Conservation (phyloP, 2,888 invertebrate species). For the Drosophila limbata region DNA sequence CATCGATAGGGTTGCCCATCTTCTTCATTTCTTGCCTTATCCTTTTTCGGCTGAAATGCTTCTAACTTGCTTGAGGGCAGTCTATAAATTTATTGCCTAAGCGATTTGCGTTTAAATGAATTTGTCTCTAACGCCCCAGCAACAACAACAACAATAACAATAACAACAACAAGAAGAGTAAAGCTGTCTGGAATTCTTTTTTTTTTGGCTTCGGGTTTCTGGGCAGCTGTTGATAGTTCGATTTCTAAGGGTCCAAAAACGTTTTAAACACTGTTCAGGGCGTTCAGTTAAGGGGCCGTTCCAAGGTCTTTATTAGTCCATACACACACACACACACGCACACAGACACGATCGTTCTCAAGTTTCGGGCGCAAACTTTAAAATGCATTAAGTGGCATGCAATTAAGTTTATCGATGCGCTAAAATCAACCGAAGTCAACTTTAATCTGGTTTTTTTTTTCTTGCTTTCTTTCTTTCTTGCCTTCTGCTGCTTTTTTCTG, state of each 20-base stretch:
- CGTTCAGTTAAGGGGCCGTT: constrained; percentile 28
- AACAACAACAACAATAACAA: constrained; percentile 3
- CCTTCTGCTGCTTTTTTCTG: constrained; percentile 1
- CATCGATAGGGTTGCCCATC: not conserved
- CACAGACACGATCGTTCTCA: constrained; percentile 45
- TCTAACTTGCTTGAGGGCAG: constrained; percentile 58
- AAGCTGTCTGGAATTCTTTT: constrained; percentile 10
- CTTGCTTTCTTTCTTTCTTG: constrained; percentile 1
- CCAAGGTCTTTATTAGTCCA: constrained; percentile 76
- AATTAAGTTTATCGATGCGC: constrained; percentile 78
- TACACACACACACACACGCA: constrained; percentile 13
- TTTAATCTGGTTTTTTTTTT: constrained; percentile 61
- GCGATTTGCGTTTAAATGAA: constrained; percentile 69
- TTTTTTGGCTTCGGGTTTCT: constrained; percentile 30
- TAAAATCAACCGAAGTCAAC: constrained; percentile 70
- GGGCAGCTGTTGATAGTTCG: constrained; percentile 77
- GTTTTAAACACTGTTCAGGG: constrained; percentile 6
- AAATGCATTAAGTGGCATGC: constrained; percentile 80
- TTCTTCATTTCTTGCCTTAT: not conserved
- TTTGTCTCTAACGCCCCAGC: constrained; percentile 81
- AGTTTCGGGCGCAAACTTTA: constrained; percentile 71
- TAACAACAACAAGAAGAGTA: not conserved
- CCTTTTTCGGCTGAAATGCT: constrained; percentile 8
- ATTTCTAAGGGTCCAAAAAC: constrained; percentile 70
- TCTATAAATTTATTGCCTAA: constrained; percentile 82